Percentiles rank a stretch among this genome's conserved stretches.
Evolutionary conservation across 2,113 vertebrate species (phyloP).

Genomic region (Carassius carassius): DNA sequence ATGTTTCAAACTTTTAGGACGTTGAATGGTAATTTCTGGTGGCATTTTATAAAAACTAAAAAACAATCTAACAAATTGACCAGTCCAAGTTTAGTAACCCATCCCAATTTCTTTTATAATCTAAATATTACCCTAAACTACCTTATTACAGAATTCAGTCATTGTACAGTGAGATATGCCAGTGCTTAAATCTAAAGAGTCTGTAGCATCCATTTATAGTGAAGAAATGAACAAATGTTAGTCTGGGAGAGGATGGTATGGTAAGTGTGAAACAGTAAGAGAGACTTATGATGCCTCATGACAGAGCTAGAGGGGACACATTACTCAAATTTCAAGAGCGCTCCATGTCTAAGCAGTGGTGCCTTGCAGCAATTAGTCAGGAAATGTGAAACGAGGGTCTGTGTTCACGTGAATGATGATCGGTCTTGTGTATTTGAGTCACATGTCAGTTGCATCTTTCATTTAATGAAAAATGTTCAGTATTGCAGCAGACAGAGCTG

Average conservation of each 20-base stretch:
- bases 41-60: no score
- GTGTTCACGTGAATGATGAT: conserved; percentile 62
- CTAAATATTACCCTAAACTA: no score
- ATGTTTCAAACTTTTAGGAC: no score
- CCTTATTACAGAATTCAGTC: no score
- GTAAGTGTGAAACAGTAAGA: not conserved
- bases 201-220: not conserved
- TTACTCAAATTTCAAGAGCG: not conserved
- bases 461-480: conserved; percentile 51
- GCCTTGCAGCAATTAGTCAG: conserved; percentile 62
- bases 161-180: no score
- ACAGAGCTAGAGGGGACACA: not conserved
- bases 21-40: no score
- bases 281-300: not conserved
- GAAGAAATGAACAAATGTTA: not conserved
- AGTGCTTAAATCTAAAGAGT: not conserved
- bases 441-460: conserved; percentile 56
- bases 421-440: conserved; percentile 44
- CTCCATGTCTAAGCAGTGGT: conserved; percentile 32
- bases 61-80: no score
- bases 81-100: no score
- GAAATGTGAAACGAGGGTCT: conserved; percentile 63
- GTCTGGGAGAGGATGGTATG: not conserved
- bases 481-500: conserved; percentile 47
- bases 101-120: no score